Base-by-base conservation (phyloP, 2,797 vertebrate genomes). In the Ctenopoma multispine region DNA sequence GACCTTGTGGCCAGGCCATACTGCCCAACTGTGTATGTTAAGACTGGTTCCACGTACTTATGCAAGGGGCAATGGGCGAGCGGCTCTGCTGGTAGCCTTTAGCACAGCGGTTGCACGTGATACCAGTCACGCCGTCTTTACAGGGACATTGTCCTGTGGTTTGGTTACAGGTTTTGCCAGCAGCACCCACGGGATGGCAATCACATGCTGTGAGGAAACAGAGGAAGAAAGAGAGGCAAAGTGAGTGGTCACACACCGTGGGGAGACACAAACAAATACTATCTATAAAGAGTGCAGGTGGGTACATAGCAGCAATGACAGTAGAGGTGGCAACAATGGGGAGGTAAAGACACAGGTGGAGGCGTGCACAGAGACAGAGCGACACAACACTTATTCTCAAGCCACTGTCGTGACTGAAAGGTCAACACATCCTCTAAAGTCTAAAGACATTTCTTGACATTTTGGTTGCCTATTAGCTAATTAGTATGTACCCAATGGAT, bases 11-110 rank as follows among this genome's bases (percentile, higher is more conserved):
- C n/a, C n/a, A n/a, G n/a, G n/a, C n/a, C n/a, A n/a, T n/a, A n/a
- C n/a, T n/a, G n/a, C n/a, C n/a, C n/a, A n/a, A n/a, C n/a, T n/a
- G n/a, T n/a, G n/a, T n/a, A n/a, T n/a, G n/a, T n/a, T n/a, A 68
- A 88, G 82, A 67, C 75, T 24, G 9, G 64, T 89, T 89, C 56
- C 92, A 96, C 97, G 14, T 97, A 99, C 97, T 98, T 95, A 99
- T 99, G 95, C 97, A 98, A 88, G 97, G 97, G 48, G 97, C 97
- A 82, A 99, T 96, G 93, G 97, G 97, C 1, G 97, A 99, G 76
- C 97, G 96, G 93, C 97, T 99, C 93, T 99, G 97, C 96, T 99
- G 97, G 95, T 96, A 99, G 94, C 97, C 97, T 90, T 98, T 98
- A 93, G 97, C 96, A 1, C 97, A 99, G 90, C 97, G 96, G 92